Evolutionary conservation across 2,888 invertebrate species (phyloP), one percentile per base, ranked within the genome.

Genomic region (Julus scandinavius): DNA sequence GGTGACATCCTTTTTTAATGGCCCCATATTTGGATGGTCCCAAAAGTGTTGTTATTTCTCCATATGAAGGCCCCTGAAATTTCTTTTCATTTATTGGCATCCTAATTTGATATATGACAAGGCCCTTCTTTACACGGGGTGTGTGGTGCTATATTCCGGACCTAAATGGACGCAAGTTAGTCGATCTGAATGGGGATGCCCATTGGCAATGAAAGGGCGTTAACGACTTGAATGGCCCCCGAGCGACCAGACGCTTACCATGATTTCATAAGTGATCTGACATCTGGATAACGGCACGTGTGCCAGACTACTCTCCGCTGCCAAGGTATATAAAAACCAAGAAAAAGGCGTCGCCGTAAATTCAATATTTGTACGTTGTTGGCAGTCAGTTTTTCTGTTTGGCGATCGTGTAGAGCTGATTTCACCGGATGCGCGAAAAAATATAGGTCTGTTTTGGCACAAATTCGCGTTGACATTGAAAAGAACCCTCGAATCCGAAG

Each of bases 281-380:
- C 80, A 80, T 80, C 80, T 80, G 80, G 80, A 38, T 80, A 80
- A 38, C 20, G 20, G 38, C 80, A 80, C 80, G 80, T 80, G 80
- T 80, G 80, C 38, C 80, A 80, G 13, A 13, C 38, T 80, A 80
- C 38, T 80, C 80, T 80, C 80, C 7, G 80, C 80, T 80, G 80
- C 80, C 80, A 80, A 80, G 80, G 80, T 80, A 4, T 38, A 11
- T 13, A 13, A 4, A 11, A 29, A 13, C 29, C 38, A 11, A 11
- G 80, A 80, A 80, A 72, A 29, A 80, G 80, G 80, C 80, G 80
- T 80, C 11, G 38, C 80, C 80, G 3, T 11, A 80, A 80, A 29
- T 80, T 80, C 20, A 72, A 72, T 72, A 20, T 72, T 72, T 72
- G 63, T 11, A 20, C 63, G 45, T 45, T 45, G 45, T 2, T 45